Base-by-base conservation (phyloP, 2,888 invertebrate genomes). In the Tridacna crocea region DNA sequence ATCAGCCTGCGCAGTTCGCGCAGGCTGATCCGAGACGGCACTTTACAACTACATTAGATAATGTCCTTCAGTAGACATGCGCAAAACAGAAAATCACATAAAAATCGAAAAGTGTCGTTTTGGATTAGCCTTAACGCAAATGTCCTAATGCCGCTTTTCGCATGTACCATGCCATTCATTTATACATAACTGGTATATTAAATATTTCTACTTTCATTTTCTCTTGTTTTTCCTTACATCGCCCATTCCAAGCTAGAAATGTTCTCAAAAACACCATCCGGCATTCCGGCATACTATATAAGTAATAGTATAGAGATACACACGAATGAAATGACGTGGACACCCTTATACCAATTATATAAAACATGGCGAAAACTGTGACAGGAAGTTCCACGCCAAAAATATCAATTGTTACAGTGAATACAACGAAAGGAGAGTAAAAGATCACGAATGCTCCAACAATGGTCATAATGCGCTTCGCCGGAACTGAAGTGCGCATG, bases 401-500 rank as follows among this genome's bases (percentile, higher is more conserved):
- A 61, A 61, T 61, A 22, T 61, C 61, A 24, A 11, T 61, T 22
- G n/a, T 61, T 10, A 61, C 19, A 13, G 61, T 24, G 22, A 61
- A 61, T n/a, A 61, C 24, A 13, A 61, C 61, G 22, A 61, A 61
- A n/a, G 61, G 61, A 3, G 61, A 61, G 61, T 61, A 61, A 22
- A 61, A 22, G 4, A 61, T n/a, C n/a, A 61, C 61, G 22, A 61
- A 61, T 12, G 61, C 61, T 13, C 61, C 61, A 12, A 61, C 61
- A 22, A 61, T 61, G n/a, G 61, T 61, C 61, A 61, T 61, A 11
- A 61, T 61, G 13, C 61, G 19, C n/a, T 61, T 61, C n/a, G 61
- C 61, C 19, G 61, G 61, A 61, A 61, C 22, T 61, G 61, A 22
- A n/a, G n/a, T 61, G 61, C 22, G 61, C 61, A 61, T 61, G 61